Evolutionary conservation across 2,113 vertebrate genomes (phyloP).

Genomic region (Serinus canaria): DNA sequence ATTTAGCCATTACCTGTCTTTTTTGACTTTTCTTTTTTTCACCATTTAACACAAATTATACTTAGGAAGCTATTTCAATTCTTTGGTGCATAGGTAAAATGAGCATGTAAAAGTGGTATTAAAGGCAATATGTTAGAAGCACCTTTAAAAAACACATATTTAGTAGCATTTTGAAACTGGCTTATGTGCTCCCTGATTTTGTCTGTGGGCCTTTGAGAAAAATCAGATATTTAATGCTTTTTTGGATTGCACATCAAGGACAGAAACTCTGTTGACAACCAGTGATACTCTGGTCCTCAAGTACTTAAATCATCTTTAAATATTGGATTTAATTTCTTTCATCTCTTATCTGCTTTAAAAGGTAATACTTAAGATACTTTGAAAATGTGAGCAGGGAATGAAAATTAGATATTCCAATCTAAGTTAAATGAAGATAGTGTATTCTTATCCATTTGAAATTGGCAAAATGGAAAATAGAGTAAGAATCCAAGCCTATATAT

Average conservation of each 20-base stretch:
- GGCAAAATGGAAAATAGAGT: not conserved
- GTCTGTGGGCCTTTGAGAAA: not conserved
- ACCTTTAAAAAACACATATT: not conserved
- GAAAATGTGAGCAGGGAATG: not conserved
- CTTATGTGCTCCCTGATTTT: not conserved
- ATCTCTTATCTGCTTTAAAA: not conserved
- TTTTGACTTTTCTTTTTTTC: not conserved
- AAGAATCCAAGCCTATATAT: not conserved
- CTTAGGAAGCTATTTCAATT: not conserved
- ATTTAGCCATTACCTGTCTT: constrained; percentile 8
- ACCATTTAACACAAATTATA: not conserved
- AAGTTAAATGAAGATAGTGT: not conserved
- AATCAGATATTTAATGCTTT: not conserved
- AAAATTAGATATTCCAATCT: not conserved
- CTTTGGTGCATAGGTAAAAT: not conserved
- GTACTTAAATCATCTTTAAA: not conserved
- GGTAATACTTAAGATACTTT: not conserved
- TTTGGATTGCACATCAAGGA: not conserved
- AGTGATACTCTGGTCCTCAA: not conserved
- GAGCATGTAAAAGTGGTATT: not conserved
- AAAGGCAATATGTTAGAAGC: not conserved
- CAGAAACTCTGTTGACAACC: not conserved
- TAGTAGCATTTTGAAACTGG: not conserved
- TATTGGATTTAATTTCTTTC: not conserved
- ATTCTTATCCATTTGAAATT: not conserved